A percentile compares a stretch with the other conserved stretches of the same genome.
Conservation (phyloP, 1,140 invertebrate genomes). For the Lasaia peninsularis region DNA sequence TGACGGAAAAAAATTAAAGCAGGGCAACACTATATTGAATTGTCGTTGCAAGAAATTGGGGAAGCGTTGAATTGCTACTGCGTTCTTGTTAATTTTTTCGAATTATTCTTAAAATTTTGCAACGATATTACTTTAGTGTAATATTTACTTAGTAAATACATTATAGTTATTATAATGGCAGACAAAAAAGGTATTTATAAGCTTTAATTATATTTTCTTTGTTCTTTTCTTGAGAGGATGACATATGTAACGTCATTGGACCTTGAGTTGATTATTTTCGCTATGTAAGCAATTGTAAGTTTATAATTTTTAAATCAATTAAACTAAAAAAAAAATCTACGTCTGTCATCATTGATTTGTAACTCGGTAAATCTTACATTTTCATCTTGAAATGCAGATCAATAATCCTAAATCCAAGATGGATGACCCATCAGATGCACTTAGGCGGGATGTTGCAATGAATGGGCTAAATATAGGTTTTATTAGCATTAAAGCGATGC, state of each 20-base stretch:
- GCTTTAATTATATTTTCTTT: constrained; percentile 55
- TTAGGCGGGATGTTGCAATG: constrained; percentile 32
- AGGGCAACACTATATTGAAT: not conserved
- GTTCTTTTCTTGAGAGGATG: constrained; percentile 55
- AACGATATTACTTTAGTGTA: constrained; percentile 37
- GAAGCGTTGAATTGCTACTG: constrained; percentile 35
- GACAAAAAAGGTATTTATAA: constrained; percentile 73
- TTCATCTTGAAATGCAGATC: constrained; percentile 25
- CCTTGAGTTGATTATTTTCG: constrained; percentile 42
- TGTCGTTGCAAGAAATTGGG: constrained; percentile 44
- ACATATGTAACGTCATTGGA: constrained; percentile 68
- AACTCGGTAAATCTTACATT: not conserved
- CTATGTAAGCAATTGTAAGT: constrained; percentile 19
- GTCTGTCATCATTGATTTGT: not conserved
- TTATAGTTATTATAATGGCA: constrained; percentile 61
- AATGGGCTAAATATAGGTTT: constrained; percentile 12
- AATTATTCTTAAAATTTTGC: constrained; percentile 38
- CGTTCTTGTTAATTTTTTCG: constrained; percentile 40
- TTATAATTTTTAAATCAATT: not conserved
- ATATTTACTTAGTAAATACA: constrained; percentile 42
- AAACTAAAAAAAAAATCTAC: not conserved
- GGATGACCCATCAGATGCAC: constrained; percentile 35
- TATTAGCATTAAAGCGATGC: not conserved
- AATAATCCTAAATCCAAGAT: constrained; percentile 56
- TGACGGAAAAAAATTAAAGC: too few relatives aligned